Percentiles rank a stretch among this genome's conserved stretches.
Conservation (phyloP, 2,113 vertebrate genomes). For the Zapornia atra region DNA sequence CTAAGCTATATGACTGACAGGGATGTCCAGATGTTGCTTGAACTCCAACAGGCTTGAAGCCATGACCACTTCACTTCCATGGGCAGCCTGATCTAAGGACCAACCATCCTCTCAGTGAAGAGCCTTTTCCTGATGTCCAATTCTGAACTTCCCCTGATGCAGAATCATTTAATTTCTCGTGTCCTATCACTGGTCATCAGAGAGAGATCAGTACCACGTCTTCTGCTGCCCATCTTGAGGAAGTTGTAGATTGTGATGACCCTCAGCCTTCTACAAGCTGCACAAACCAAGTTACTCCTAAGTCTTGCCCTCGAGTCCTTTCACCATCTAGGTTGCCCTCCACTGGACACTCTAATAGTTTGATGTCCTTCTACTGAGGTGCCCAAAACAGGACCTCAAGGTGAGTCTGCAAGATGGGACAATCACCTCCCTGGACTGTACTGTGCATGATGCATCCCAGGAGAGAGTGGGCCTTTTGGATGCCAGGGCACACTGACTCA, state of each 20-base stretch:
- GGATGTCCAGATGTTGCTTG: neutral
- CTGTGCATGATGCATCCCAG: neutral
- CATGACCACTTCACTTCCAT: neutral
- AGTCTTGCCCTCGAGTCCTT: neutral
- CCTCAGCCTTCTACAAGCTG: neutral
- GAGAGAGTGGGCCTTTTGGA: neutral
- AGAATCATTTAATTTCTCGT: neutral
- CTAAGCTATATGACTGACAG: neutral
- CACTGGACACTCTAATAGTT: neutral
- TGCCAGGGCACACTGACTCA: neutral
- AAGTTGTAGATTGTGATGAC: neutral
- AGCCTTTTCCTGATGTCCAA: neutral
- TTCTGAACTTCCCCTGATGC: neutral
- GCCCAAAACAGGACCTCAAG: neutral
- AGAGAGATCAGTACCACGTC: neutral
- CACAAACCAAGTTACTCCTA: neutral
- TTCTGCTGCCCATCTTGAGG: rapidly evolving
- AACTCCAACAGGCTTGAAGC: neutral
- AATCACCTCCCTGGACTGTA: too few relatives aligned
- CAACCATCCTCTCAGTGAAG: neutral
- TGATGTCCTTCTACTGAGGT: neutral
- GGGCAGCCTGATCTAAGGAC: neutral
- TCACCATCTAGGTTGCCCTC: neutral
- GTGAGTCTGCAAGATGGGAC: neutral
- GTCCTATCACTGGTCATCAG: neutral